These are phyloP conservation scores for Saimiri boliviensis DNA, from an alignment of 2,113 vertebrate species.

Conservation along the genomic window DNA sequence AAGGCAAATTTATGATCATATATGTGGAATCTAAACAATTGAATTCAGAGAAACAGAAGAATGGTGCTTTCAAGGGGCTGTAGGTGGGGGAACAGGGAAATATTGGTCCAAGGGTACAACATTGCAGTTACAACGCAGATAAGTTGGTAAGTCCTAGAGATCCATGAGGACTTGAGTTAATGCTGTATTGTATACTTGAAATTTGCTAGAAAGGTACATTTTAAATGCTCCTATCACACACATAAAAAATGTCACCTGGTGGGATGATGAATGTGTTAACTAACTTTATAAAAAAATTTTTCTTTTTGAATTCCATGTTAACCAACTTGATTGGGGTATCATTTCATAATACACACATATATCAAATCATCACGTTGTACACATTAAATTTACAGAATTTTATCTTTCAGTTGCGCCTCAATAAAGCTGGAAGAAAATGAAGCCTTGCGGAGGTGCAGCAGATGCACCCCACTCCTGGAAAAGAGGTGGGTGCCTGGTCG, in stretches of 20 bases:
- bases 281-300: neutral
- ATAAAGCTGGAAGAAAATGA: neutral
- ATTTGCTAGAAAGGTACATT: neutral
- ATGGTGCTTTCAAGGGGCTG: neutral
- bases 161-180: neutral
- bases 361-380: neutral
- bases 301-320: no score
- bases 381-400: neutral
- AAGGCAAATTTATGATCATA: neutral
- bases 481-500: fast-evolving
- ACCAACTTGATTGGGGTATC: neutral
- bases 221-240: neutral
- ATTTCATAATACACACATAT: no score
- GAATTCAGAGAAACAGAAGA: neutral
- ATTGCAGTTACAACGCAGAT: neutral
- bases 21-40: neutral
- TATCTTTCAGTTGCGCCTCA: neutral
- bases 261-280: neutral
- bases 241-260: neutral
- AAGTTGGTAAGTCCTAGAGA: neutral
- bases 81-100: no score
- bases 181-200: neutral
- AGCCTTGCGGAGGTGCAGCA: neutral
- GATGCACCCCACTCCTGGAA: neutral
- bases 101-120: neutral